Conservation (phyloP, 2,888 invertebrate species). For the Drosophila tripunctata region DNA sequence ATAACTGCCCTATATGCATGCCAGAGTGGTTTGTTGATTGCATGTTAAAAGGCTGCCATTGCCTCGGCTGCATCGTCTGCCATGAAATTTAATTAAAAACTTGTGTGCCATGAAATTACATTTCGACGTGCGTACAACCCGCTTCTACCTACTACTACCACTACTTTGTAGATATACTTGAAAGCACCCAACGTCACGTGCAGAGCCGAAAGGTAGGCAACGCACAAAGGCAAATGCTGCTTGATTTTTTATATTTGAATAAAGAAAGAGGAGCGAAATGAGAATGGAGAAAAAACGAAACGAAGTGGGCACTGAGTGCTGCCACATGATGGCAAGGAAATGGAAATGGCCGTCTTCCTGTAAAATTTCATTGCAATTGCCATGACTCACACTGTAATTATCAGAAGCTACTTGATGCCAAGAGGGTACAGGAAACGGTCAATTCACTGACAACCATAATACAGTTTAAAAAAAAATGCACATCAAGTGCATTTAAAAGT, state of each 20-base stretch:
- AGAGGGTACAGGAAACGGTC: constrained; percentile 27
- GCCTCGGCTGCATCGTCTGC: constrained; percentile 57
- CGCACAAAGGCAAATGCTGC: constrained; percentile 48
- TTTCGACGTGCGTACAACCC: constrained; percentile 66
- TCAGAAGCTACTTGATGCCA: constrained; percentile 34
- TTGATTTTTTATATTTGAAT: constrained; percentile 57
- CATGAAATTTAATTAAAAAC: constrained; percentile 80
- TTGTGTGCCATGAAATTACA: constrained; percentile 80
- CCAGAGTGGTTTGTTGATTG: constrained; percentile 78
- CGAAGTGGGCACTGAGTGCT: constrained; percentile 16
- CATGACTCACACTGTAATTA: constrained; percentile 31
- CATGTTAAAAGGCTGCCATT: constrained; percentile 73
- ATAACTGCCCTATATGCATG: constrained; percentile 70
- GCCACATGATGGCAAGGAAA: constrained; percentile 32
- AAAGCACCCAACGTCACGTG: constrained; percentile 39
- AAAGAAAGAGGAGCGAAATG: constrained; percentile 13
- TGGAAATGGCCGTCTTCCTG: constrained; percentile 56
- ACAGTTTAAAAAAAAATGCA: neutral
- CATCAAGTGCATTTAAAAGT: too few species aligned
- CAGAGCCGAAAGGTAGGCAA: constrained; percentile 58
- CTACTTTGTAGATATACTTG: constrained; percentile 19
- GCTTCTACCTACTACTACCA: constrained; percentile 4
- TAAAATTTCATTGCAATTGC: constrained; percentile 46
- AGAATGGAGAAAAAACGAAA: constrained; percentile 2
- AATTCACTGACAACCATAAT: constrained; percentile 9